Evolutionary conservation across 1,140 invertebrate genomes (phyloP), one percentile per base, ranked within the genome.

Genomic region (Drosophila navojoa): DNA sequence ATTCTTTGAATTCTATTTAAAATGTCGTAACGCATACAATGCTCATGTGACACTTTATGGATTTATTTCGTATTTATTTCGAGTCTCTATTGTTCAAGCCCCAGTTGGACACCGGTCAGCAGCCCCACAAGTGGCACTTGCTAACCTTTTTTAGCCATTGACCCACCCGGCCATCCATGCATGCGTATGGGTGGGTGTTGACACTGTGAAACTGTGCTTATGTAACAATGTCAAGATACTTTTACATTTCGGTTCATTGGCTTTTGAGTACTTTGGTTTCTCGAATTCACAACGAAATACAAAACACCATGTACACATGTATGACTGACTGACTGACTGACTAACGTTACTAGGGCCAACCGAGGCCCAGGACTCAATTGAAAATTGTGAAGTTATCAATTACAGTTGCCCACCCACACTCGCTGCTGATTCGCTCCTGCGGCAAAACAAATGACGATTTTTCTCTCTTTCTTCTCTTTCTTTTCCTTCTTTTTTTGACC

Each of bases 371-470:
- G 27, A 44, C 25, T 60, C 57, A 52, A 57, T 80, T 42, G 79
- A 68, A 82, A 81, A 78, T 72, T 74, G 64, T 73, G 62, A 78
- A 75, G 75, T 82, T 81, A 82, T 81, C 79, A 78, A 81, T 81
- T 81, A 81, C 79, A 59, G 27, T 38, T 11, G 11, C 45, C 71
- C 44, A 54, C 64, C 55, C 60, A 49, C 60, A 61, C 27, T 29
- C 32, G 32, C 32, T 32, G 45, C 74, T 38, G 74, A 81, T 81
- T 81, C 70, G 77, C 77, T 70, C 38, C 45, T 35, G 53, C 42
- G 15, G 42, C 42, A 9, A 45, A 16, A 47, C 19, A 25, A 38
- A 4, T 72, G 40, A 38, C 9, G 49, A 38, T n/a, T 22, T 58
- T 42, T 42, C 38, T 5, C 7, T 1, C 6, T 2, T 32, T 6